Percentiles rank a stretch among this genome's conserved stretches.
These are phyloP conservation scores for Glomeris marginata DNA, from an alignment of 2,888 invertebrate genomes.

Conservation along the genomic window DNA sequence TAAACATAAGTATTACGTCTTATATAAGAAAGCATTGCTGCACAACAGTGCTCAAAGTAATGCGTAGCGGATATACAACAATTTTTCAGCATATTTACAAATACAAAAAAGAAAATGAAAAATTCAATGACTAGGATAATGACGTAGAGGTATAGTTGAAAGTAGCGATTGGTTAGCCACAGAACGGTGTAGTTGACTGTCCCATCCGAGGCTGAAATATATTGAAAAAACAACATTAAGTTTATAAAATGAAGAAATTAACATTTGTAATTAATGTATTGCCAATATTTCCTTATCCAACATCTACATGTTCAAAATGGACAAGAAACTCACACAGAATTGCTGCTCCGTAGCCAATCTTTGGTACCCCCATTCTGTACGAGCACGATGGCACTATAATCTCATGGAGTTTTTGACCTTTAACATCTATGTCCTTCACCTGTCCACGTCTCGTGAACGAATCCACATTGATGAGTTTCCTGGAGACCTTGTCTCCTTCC, in stretches of 20 bases:
- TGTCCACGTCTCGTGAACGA: constrained; percentile 6
- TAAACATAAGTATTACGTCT: no score
- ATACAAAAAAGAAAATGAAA: no score
- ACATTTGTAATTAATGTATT: neutral
- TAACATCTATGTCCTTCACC: constrained; percentile 5
- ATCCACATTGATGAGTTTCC: constrained; percentile 2
- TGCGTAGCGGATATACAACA: no score
- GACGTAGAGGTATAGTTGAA: constrained; percentile 42
- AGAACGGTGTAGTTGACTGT: constrained; percentile 46
- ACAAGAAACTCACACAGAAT: constrained; percentile 45
- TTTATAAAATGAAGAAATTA: neutral
- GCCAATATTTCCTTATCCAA: no score
- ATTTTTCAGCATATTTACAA: no score
- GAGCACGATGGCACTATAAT: constrained; percentile 86
- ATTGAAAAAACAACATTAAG: constrained; percentile 18
- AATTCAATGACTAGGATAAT: no score
- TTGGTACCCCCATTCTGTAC: constrained; percentile 81
- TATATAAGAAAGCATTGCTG: no score
- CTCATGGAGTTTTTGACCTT: constrained; percentile 41
- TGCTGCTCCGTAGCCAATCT: constrained; percentile 75
- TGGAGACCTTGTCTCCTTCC: constrained; percentile 11
- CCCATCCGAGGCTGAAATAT: constrained; percentile 23
- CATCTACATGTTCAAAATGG: no score
- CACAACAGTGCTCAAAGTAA: no score
- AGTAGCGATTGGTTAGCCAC: constrained; percentile 59